Conservation (phyloP, 2,113 vertebrate species). For the Sinocyclocheilus anophthalmus region DNA sequence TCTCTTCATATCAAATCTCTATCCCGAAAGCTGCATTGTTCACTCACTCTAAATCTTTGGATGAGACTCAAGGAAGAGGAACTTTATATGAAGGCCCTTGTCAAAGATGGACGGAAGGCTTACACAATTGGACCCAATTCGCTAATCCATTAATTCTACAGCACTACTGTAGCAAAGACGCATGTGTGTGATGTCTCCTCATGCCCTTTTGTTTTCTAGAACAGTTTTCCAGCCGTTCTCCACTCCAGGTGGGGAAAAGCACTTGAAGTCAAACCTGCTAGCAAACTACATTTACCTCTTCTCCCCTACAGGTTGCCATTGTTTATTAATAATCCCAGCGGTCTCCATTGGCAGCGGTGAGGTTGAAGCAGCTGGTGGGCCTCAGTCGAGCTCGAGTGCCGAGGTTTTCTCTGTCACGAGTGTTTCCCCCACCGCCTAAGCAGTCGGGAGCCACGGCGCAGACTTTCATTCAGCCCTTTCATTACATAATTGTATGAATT, state of each 20-base stretch:
- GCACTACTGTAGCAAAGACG: neutral
- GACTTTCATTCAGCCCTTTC: constrained; percentile 45
- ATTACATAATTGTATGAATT: constrained; percentile 59
- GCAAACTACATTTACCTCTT: constrained; percentile 49
- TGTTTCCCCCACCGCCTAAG: constrained; percentile 30
- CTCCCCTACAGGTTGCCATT: constrained; percentile 64
- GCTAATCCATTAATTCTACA: neutral
- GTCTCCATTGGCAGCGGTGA: constrained; percentile 47
- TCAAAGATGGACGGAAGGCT: neutral
- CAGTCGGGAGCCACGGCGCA: constrained; percentile 16
- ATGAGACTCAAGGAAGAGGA: neutral
- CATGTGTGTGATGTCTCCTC: constrained; percentile 16
- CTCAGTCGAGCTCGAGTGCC: neutral
- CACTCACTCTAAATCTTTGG: neutral
- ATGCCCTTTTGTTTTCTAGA: constrained; percentile 19
- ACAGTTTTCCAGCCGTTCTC: constrained; percentile 34
- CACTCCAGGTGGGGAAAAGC: constrained; percentile 27
- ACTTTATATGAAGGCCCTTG: neutral
- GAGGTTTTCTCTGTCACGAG: constrained; percentile 42
- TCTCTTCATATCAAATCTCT: neutral
- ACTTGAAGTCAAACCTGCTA: constrained; percentile 62
- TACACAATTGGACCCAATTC: neutral
- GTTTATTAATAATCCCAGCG: constrained; percentile 69
- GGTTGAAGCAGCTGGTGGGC: constrained; percentile 50
- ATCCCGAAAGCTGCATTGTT: neutral